phyloP scores from a whole-genome alignment of 2,797 vertebrate genomes.

The Melanotaenia boesemani region DNA sequence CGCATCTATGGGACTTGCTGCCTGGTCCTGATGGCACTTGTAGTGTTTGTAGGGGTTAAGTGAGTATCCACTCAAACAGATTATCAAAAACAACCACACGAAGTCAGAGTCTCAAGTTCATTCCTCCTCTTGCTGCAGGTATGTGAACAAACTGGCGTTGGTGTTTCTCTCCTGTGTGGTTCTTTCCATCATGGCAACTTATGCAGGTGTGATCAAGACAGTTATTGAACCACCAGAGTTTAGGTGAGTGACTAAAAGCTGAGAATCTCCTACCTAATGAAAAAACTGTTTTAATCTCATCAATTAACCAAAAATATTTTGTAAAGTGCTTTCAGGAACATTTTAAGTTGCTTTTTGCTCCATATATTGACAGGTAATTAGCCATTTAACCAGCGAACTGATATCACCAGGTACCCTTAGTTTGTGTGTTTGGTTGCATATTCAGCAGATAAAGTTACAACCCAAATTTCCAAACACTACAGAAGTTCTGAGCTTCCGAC shows the following conservation, averaged over 20 bases:
- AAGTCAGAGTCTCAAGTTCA: neutral
- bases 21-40: conserved; percentile 90
- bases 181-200: conserved; percentile 95
- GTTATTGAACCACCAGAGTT: conserved; percentile 86
- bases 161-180: conserved; percentile 96
- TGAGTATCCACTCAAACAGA: conserved; percentile 44
- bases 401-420: neutral
- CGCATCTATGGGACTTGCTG: conserved; percentile 91
- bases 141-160: conserved; percentile 95
- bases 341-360: neutral
- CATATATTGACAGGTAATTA: neutral
- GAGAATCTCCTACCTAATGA: neutral
- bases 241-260: conserved; percentile 81
- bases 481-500: too few relatives aligned
- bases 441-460: too few relatives aligned
- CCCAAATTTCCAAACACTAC: too few relatives aligned
- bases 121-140: conserved; percentile 64
- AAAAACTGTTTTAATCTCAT: neutral
- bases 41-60: conserved; percentile 96
- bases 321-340: neutral
- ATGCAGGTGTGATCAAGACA: conserved; percentile 92
- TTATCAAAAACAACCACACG: neutral
- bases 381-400: neutral
- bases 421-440: neutral
- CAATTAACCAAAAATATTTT: too few relatives aligned